Conservation (phyloP, 2,888 invertebrate species). For the Cheilosia urbana region DNA sequence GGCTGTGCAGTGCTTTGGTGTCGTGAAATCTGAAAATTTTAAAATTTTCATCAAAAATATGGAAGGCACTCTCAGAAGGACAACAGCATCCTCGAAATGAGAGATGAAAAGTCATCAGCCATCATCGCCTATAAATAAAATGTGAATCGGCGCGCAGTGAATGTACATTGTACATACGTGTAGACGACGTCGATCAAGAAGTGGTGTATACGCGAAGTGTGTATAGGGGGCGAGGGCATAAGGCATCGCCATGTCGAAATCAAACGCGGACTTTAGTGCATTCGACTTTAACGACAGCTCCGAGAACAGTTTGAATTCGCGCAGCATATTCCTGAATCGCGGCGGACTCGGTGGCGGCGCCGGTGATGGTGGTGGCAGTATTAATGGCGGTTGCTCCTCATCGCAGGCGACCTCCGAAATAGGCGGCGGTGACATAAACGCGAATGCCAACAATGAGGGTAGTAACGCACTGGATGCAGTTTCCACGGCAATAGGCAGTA, state of each 20-base stretch:
- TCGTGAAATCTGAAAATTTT: constrained; percentile 33
- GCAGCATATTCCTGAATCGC: constrained; percentile 82
- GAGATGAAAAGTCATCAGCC: constrained; percentile 70
- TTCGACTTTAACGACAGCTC: constrained; percentile 83
- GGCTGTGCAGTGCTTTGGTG: constrained; percentile 1
- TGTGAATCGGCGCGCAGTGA: constrained; percentile 74
- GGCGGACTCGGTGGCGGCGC: constrained; percentile 76
- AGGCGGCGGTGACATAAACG: constrained; percentile 64
- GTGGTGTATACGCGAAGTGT: constrained; percentile 19
- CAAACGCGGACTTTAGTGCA: constrained; percentile 82
- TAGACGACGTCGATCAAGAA: constrained; percentile 32
- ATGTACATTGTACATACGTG: constrained; percentile 54
- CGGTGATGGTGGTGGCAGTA: constrained; percentile 68
- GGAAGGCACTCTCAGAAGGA: constrained; percentile 70
- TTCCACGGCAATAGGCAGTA: constrained; percentile 64
- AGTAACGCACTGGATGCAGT: constrained; percentile 75
- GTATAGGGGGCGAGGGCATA: constrained; percentile 28
- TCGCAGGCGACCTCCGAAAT: constrained; percentile 66
- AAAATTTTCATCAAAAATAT: constrained; percentile 62
- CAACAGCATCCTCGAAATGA: constrained; percentile 68
- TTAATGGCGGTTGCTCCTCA: constrained; percentile 67
- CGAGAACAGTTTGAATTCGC: constrained; percentile 82
- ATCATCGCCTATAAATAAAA: constrained; percentile 74
- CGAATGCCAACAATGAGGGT: constrained; percentile 71
- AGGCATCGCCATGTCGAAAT: constrained; percentile 79